Evolutionary conservation across 37 sponge, comb jelly and placozoan species (phyloP).

Genomic region (Bolinopsis microptera): DNA sequence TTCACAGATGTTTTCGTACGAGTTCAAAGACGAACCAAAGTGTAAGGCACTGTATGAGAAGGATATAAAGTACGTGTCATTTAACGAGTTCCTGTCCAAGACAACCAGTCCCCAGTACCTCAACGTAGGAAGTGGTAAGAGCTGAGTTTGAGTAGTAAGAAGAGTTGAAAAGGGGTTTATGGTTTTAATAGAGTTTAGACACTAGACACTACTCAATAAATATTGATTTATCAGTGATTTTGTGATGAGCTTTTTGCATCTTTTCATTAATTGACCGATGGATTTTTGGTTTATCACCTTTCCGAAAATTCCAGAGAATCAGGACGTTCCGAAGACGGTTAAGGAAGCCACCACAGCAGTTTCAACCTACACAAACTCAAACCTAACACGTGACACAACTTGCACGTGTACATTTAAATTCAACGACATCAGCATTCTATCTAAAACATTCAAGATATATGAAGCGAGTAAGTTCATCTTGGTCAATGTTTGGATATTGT

Average conservation of each 20-base stretch:
- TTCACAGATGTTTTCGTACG: constrained; percentile 1
- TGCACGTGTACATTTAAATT: constrained; percentile 4
- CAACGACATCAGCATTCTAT: background rate
- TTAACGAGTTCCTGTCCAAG: background rate
- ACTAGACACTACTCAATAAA: too few relatives aligned
- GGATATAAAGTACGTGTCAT: background rate
- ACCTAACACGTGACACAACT: constrained; percentile 10
- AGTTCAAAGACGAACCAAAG: constrained; percentile 4
- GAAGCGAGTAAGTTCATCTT: constrained; percentile 10
- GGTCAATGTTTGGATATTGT: too few relatives aligned
- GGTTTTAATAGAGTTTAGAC: too few relatives aligned
- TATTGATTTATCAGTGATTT: too few relatives aligned
- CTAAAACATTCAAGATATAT: background rate
- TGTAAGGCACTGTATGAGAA: constrained; percentile 28
- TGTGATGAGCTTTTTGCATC: too few relatives aligned
- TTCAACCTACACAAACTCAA: background rate
- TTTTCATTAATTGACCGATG: too few relatives aligned
- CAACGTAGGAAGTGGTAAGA: constrained; percentile 23
- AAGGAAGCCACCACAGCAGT: background rate
- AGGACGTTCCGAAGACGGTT: background rate
- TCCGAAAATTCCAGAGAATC: too few relatives aligned
- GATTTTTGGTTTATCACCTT: too few relatives aligned
- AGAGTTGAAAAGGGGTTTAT: too few relatives aligned
- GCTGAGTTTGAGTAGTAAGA: too few relatives aligned
- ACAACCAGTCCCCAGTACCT: background rate